A percentile compares a stretch with the other conserved stretches of the same genome.
Conservation (phyloP, 1,140 invertebrate genomes). For the Trachelipus rathkii region DNA sequence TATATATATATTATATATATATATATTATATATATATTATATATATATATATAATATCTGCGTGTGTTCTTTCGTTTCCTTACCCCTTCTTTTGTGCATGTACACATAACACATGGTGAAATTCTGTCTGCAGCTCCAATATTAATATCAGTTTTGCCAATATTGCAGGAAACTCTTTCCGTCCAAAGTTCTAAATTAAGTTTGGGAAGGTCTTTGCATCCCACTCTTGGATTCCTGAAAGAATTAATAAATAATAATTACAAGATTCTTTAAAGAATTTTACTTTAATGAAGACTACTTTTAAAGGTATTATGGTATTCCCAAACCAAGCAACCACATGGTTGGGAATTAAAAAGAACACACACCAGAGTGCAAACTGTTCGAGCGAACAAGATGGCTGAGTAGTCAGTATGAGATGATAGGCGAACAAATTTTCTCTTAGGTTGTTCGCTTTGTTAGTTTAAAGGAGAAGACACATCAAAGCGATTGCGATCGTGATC, state of each 20-base stretch:
- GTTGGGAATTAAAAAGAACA: too few species aligned
- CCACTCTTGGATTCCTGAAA: constrained; percentile 55
- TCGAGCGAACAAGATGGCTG: too few species aligned
- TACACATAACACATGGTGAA: constrained; percentile 60
- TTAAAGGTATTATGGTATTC: too few species aligned
- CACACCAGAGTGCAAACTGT: too few species aligned
- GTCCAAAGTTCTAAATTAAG: constrained; percentile 55
- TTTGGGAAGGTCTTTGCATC: constrained; percentile 52
- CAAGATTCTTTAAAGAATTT: too few species aligned
- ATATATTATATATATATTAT: constrained; percentile 25
- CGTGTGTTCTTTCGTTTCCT: constrained; percentile 32
- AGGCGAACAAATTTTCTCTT: too few species aligned
- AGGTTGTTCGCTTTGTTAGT: too few species aligned
- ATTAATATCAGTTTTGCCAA: constrained; percentile 53
- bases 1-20: constrained; percentile 17
- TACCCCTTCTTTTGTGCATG: constrained; percentile 62
- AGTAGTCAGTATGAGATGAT: too few species aligned
- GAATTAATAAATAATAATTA: constrained; percentile 2
- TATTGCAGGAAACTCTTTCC: constrained; percentile 53
- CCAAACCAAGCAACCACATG: too few species aligned
- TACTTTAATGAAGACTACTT: too few species aligned
- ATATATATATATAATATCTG: not conserved
- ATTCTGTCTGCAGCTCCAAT: constrained; percentile 55
- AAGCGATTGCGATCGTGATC: too few species aligned
- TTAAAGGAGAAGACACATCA: too few species aligned